phyloP scores from a whole-genome alignment of 2,888 invertebrate genomes.

The Invenusta paracnida region DNA sequence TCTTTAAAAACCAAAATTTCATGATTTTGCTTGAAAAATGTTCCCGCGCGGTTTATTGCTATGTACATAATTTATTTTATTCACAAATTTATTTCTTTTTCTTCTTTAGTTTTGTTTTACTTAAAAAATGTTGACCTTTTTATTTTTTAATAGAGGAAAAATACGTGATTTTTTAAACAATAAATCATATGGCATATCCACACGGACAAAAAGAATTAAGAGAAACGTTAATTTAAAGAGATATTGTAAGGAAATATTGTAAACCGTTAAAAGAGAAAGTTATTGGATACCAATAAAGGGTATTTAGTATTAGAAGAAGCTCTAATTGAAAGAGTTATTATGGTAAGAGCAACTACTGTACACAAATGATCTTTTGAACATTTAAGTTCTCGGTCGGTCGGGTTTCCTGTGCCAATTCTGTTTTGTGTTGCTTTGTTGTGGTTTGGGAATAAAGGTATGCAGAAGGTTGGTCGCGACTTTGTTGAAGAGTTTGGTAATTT shows the following conservation, averaged over 20 bases:
- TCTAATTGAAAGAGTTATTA: not conserved
- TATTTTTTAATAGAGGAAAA: too few species aligned
- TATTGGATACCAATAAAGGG: not conserved
- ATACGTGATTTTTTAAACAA: too few species aligned
- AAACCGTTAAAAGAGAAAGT: not conserved
- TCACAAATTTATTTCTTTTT: too few species aligned
- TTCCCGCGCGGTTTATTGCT: too few species aligned
- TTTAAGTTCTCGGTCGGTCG: constrained; percentile 2
- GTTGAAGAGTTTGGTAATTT: constrained; percentile 18
- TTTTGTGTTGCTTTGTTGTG: constrained; percentile 18
- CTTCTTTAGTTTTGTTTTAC: too few species aligned
- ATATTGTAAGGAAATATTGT: not conserved
- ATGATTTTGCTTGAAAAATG: too few species aligned
- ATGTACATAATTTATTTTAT: too few species aligned
- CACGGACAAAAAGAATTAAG: not conserved
- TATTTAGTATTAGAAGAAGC: not conserved
- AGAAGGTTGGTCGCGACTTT: not conserved
- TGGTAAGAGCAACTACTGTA: not conserved
- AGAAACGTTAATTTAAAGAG: not conserved
- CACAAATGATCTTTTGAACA: constrained; percentile 1
- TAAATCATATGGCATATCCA: too few species aligned
- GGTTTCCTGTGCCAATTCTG: not conserved
- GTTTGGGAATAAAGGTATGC: constrained; percentile 14
- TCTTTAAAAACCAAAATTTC: too few species aligned
- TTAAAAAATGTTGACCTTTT: too few species aligned